These are phyloP conservation scores for Cryptosula pallasiana DNA, from an alignment of 2,888 invertebrate species.

Conservation along the genomic window DNA sequence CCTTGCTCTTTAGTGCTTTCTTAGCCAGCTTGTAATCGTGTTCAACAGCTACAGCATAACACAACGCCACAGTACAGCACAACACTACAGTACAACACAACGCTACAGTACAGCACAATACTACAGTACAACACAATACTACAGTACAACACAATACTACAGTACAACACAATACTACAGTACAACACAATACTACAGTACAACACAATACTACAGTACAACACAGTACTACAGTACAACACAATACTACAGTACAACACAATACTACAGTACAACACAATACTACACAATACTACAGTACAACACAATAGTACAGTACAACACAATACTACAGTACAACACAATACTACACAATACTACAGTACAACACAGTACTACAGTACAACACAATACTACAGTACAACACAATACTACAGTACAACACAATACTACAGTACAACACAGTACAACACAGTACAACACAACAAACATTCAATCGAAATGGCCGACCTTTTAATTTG, in stretches of 20 bases:
- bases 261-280: too few relatives aligned
- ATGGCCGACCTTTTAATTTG: constrained; percentile 37
- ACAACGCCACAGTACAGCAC: too few relatives aligned
- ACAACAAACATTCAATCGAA: neutral
- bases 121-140: too few relatives aligned
- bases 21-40: constrained; percentile 40
- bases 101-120: too few relatives aligned
- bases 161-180: too few relatives aligned
- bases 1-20: constrained; percentile 40
- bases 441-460: neutral
- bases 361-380: neutral
- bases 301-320: neutral
- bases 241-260: too few relatives aligned
- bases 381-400: neutral
- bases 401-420: neutral
- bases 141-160: too few relatives aligned
- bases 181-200: too few relatives aligned
- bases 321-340: neutral
- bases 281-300: too few relatives aligned
- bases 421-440: neutral
- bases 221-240: too few relatives aligned
- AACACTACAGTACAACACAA: too few relatives aligned
- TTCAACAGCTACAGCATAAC: constrained; percentile 31
- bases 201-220: too few relatives aligned
- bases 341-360: neutral